Evolutionary conservation across 2,113 vertebrate genomes (phyloP).

Genomic region (Etheostoma spectabile): DNA sequence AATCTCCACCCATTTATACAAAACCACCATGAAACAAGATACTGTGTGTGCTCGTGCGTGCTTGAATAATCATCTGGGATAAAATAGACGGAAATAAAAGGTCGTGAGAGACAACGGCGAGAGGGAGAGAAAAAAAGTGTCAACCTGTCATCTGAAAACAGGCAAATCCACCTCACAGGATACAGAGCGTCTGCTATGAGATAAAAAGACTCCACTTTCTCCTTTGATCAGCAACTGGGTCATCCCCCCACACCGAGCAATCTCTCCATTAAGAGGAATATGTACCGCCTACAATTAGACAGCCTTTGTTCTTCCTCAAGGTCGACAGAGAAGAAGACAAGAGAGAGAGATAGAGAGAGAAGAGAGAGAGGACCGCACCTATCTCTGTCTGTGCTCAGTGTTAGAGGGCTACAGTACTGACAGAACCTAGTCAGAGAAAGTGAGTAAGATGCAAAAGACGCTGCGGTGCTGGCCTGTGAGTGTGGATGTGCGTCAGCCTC

Average conservation of each 20-base stretch:
- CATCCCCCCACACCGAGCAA: background rate
- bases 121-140: background rate
- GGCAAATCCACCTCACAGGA: background rate
- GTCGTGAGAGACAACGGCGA: background rate
- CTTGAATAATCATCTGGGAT: no score
- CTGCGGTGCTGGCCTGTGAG: slow-evolving; percentile 35
- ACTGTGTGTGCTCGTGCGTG: background rate
- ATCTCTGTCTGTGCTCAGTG: slow-evolving; percentile 12
- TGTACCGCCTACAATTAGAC: slow-evolving; percentile 3
- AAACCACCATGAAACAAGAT: slow-evolving; percentile 2
- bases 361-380: slow-evolving; percentile 14
- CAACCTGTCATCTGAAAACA: background rate
- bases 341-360: background rate
- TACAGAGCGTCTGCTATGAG: background rate
- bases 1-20: slow-evolving; percentile 2
- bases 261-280: slow-evolving; percentile 1
- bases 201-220: background rate
- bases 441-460: slow-evolving; percentile 56
- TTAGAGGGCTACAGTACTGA: slow-evolving; percentile 1
- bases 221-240: slow-evolving; percentile 38
- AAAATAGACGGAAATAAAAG: background rate
- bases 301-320: slow-evolving; percentile 25
- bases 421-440: slow-evolving; percentile 58
- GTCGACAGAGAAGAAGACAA: background rate
- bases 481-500: slow-evolving; percentile 42